Percentiles rank a stretch among this genome's conserved stretches.
These are phyloP conservation scores for Nephrotoma flavescens DNA, from an alignment of 2,888 invertebrate genomes.

Conservation along the genomic window DNA sequence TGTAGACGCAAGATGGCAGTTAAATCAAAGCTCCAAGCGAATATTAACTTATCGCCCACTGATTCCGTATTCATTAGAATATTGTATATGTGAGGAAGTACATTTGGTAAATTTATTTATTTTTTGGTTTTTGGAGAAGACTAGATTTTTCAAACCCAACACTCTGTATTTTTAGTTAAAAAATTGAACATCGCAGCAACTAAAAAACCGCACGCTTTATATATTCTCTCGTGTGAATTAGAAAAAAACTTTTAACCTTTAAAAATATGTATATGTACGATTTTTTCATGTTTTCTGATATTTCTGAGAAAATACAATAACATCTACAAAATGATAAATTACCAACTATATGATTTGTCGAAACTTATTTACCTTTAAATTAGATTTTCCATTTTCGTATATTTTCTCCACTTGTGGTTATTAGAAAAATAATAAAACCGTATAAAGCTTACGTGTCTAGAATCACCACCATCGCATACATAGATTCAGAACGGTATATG, in stretches of 20 bases:
- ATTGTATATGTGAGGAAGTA: no score
- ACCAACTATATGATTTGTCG: neutral
- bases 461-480: neutral
- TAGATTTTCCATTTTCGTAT: neutral
- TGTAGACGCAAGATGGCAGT: no score
- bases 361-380: neutral
- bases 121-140: no score
- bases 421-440: neutral
- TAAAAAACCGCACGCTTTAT: no score
- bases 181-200: no score
- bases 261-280: neutral
- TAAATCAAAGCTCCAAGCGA: no score
- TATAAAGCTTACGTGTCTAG: neutral
- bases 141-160: no score
- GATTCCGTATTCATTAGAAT: no score
- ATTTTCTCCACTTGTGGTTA: neutral
- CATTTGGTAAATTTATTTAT: no score
- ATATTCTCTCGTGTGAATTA: no score
- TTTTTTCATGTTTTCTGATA: neutral
- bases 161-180: no score
- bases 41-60: no score
- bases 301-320: neutral
- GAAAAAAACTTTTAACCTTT: neutral
- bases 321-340: neutral
- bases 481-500: neutral